These are phyloP conservation scores for Sinonovacula constricta DNA, from an alignment of 1,140 invertebrate genomes.

Conservation along the genomic window DNA sequence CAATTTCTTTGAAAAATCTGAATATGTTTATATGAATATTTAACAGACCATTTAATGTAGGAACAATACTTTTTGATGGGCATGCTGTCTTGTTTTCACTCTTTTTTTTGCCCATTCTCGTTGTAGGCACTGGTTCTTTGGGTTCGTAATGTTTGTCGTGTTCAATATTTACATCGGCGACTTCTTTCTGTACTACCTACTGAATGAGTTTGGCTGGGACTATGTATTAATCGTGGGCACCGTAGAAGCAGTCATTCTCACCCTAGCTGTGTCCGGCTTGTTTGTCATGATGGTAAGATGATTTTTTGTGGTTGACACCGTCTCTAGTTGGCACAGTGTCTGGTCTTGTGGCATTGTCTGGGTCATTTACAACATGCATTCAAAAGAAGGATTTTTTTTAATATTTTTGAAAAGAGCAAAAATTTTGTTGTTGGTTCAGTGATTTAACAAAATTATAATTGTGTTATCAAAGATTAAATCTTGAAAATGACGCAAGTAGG, in stretches of 20 bases:
- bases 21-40: too few species aligned
- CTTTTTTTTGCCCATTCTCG: too few species aligned
- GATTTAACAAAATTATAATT: too few species aligned
- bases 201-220: conserved; percentile 91
- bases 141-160: conserved; percentile 91
- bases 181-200: conserved; percentile 92
- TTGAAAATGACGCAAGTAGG: too few species aligned
- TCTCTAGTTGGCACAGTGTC: neutral
- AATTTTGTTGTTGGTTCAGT: neutral
- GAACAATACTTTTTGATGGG: too few species aligned
- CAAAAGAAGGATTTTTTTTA: neutral
- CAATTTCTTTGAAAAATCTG: too few species aligned
- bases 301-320: neutral
- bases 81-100: too few species aligned
- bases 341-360: neutral
- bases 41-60: too few species aligned
- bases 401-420: neutral
- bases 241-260: conserved; percentile 90
- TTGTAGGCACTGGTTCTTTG: conserved; percentile 92
- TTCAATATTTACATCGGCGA: conserved; percentile 92
- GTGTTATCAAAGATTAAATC: too few species aligned
- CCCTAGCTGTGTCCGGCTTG: conserved; percentile 90
- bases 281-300: conserved; percentile 90
- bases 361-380: neutral
- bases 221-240: conserved; percentile 89